A percentile compares a stretch with the other conserved stretches of the same genome.
Evolutionary conservation across 64 coral and sea anemone species (phyloP).

Genomic region (Anthopleura sola): DNA sequence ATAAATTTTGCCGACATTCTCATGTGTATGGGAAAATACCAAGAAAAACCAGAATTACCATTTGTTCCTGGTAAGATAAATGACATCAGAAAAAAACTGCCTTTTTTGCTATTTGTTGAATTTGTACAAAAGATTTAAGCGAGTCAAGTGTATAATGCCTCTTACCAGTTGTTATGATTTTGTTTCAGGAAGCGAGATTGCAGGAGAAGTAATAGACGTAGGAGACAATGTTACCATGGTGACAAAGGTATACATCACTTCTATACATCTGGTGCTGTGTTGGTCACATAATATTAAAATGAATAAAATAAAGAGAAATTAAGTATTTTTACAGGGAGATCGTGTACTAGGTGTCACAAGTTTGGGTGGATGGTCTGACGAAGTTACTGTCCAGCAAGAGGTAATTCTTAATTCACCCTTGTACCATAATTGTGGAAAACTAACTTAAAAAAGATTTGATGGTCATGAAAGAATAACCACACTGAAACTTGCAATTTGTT

Average conservation of each 20-base stretch:
- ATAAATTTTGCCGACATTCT: constrained; percentile 94
- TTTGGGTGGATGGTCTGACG: constrained; percentile 77
- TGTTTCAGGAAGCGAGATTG: constrained; percentile 67
- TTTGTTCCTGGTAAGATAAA: constrained; percentile 67
- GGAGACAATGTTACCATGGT: constrained; percentile 60
- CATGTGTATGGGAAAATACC: constrained; percentile 91
- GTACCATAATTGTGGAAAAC: background rate
- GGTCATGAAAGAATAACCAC: too few species aligned
- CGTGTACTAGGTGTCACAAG: constrained; percentile 54
- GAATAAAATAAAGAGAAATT: background rate
- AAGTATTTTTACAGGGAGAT: constrained; percentile 59
- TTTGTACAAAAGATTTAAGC: background rate
- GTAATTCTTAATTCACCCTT: constrained; percentile 20
- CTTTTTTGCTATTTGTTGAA: background rate
- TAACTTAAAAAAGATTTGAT: background rate
- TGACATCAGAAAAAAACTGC: too few species aligned
- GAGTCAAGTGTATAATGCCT: too few species aligned
- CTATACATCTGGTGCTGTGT: too few species aligned
- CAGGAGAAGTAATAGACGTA: constrained; percentile 86
- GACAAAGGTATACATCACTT: constrained; percentile 67
- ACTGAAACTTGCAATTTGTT: too few species aligned
- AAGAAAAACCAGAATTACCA: constrained; percentile 87
- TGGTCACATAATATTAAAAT: too few species aligned
- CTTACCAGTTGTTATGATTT: background rate
- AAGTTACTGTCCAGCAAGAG: constrained; percentile 59